These are phyloP conservation scores for Brachionus rubens DNA, from an alignment of 1,140 invertebrate species.

Conservation along the genomic window DNA sequence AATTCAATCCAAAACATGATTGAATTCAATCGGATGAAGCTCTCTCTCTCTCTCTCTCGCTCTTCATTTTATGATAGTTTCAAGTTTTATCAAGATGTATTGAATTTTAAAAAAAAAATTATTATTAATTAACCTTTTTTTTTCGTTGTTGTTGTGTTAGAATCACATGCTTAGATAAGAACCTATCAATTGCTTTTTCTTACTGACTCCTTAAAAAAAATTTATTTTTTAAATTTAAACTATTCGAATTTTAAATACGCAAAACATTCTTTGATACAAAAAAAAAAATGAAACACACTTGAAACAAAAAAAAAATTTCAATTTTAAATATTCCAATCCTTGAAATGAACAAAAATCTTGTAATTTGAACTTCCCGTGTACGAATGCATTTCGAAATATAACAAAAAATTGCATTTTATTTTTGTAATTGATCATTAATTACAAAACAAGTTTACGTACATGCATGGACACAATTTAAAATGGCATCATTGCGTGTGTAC, in stretches of 20 bases:
- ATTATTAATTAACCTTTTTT: conserved; percentile 43
- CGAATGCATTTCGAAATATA: conserved; percentile 19
- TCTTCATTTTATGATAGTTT: too few relatives aligned
- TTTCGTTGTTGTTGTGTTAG: neutral
- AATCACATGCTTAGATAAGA: conserved; percentile 35
- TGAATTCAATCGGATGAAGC: neutral
- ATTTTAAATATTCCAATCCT: conserved; percentile 20
- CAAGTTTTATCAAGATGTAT: conserved; percentile 42
- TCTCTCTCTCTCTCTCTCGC: too few relatives aligned
- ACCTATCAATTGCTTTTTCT: conserved; percentile 11
- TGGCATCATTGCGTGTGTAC: too few relatives aligned
- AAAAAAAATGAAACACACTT: too few relatives aligned
- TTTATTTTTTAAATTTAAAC: neutral
- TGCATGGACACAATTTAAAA: too few relatives aligned
- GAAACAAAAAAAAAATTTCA: too few relatives aligned
- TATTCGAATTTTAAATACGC: conserved; percentile 7
- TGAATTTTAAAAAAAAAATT: conserved; percentile 40
- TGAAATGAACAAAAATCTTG: neutral
- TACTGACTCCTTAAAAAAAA: neutral
- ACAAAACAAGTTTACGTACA: neutral
- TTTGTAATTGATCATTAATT: neutral
- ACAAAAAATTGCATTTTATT: neutral
- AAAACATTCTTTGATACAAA: conserved; percentile 33
- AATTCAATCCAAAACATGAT: conserved; percentile 21
- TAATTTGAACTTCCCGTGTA: conserved; percentile 35